Conservation (phyloP, 1,140 invertebrate genomes). For the Drosophila watanabei region DNA sequence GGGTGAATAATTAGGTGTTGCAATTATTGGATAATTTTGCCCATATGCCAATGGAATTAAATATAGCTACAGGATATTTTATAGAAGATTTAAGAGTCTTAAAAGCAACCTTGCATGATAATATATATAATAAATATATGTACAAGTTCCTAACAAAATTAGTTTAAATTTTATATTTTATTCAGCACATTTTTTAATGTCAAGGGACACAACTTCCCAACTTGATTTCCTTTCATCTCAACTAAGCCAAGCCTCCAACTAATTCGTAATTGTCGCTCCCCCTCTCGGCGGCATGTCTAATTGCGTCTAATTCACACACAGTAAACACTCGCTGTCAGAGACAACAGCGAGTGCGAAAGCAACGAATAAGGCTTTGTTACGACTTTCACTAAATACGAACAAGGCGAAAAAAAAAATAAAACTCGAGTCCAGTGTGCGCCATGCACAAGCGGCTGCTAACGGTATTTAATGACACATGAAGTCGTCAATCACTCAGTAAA, state of each 20-base stretch:
- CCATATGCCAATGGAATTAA: background rate
- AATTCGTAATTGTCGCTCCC: constrained; percentile 45
- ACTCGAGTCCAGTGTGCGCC: constrained; percentile 25
- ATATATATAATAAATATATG: no score
- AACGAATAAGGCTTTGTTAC: constrained; percentile 16
- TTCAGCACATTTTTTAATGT: no score
- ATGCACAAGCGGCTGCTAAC: constrained; percentile 59
- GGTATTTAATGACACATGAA: constrained; percentile 84
- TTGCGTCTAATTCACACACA: constrained; percentile 64
- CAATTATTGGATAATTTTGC: background rate
- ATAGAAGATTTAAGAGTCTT: no score
- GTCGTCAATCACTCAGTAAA: constrained; percentile 83
- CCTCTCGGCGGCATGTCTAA: constrained; percentile 55
- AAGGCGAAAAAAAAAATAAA: constrained; percentile 13
- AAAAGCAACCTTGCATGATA: no score
- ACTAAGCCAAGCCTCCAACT: background rate
- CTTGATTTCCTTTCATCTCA: background rate
- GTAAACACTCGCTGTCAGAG: constrained; percentile 18
- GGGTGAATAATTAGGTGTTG: background rate
- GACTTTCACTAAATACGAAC: constrained; percentile 38
- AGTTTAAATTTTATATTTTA: no score
- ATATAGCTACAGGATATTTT: background rate
- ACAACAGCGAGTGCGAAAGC: background rate
- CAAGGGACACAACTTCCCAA: background rate
- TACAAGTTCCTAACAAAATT: no score